Conservation (phyloP, 2,888 invertebrate genomes). For the Epinotia nisella region DNA sequence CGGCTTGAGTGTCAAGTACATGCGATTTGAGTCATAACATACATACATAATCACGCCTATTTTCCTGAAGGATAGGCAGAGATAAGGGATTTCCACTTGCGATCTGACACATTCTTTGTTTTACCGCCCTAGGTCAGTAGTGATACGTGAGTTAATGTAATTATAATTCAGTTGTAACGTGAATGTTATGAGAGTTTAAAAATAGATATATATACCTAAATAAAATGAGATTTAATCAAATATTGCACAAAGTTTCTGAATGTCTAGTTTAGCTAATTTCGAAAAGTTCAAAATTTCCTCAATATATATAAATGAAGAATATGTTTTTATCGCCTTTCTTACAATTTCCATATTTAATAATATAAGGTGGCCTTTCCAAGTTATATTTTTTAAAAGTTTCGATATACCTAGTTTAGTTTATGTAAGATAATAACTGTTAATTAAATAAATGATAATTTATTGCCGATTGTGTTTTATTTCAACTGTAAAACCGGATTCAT, state of each 20-base stretch:
- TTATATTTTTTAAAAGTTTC: conserved; percentile 76
- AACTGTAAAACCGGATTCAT: background rate
- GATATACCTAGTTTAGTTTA: conserved; percentile 80
- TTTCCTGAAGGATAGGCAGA: too few species aligned
- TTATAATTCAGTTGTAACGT: background rate
- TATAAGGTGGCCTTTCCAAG: conserved; percentile 81
- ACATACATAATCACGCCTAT: too few species aligned
- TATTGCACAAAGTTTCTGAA: conserved; percentile 19
- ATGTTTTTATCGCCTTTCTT: conserved; percentile 45
- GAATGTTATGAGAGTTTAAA: background rate
- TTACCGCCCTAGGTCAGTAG: too few species aligned
- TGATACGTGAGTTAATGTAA: background rate
- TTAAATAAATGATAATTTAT: conserved; percentile 50
- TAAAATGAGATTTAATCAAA: conserved; percentile 11
- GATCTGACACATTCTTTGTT: too few species aligned
- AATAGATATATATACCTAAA: conserved; percentile 16
- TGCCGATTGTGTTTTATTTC: conserved; percentile 33
- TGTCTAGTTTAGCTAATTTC: conserved; percentile 16
- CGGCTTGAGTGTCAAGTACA: too few species aligned
- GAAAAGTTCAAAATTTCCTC: conserved; percentile 29
- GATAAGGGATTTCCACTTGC: too few species aligned
- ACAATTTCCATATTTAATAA: conserved; percentile 50
- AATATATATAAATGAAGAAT: conserved; percentile 34
- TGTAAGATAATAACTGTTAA: conserved; percentile 70
- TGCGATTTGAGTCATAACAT: too few species aligned